phyloP scores from a whole-genome alignment of 2,113 vertebrate species.

The Scopus umbretta region DNA sequence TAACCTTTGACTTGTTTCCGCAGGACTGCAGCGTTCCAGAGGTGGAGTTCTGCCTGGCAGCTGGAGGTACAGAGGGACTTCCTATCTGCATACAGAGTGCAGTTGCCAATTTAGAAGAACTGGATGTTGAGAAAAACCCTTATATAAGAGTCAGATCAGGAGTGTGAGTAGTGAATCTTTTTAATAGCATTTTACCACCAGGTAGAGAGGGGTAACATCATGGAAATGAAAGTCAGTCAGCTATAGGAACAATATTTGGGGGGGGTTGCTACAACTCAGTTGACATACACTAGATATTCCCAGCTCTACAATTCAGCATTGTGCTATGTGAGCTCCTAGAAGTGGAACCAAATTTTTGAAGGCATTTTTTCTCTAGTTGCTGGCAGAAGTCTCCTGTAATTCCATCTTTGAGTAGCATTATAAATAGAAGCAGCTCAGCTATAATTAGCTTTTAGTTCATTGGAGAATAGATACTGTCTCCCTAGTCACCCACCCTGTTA shows the following conservation, averaged over 20 bases:
- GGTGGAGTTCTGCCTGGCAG: slow-evolving; percentile 62
- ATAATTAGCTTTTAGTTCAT: background rate
- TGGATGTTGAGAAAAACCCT: slow-evolving; percentile 65
- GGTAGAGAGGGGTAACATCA: background rate
- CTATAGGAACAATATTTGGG: background rate
- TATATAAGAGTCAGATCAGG: slow-evolving; percentile 76
- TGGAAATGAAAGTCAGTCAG: background rate
- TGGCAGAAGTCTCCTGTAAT: background rate
- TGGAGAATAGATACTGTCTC: background rate
- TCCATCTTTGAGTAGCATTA: background rate
- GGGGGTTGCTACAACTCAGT: fast-evolving
- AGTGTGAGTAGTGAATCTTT: slow-evolving; percentile 71
- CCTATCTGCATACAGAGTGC: slow-evolving; percentile 65
- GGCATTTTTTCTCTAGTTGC: background rate
- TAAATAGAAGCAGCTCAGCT: background rate
- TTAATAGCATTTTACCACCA: background rate
- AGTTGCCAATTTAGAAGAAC: slow-evolving; percentile 66
- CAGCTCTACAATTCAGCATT: background rate
- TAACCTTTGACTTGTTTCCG: background rate
- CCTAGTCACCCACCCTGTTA: background rate
- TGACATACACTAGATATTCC: background rate
- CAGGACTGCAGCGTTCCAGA: slow-evolving; percentile 79
- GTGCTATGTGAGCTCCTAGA: background rate
- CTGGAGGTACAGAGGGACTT: background rate
- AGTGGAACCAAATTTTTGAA: background rate